Evolutionary conservation across 2,888 invertebrate species (phyloP).

Genomic region (Prosopocoilus inquinatus): DNA sequence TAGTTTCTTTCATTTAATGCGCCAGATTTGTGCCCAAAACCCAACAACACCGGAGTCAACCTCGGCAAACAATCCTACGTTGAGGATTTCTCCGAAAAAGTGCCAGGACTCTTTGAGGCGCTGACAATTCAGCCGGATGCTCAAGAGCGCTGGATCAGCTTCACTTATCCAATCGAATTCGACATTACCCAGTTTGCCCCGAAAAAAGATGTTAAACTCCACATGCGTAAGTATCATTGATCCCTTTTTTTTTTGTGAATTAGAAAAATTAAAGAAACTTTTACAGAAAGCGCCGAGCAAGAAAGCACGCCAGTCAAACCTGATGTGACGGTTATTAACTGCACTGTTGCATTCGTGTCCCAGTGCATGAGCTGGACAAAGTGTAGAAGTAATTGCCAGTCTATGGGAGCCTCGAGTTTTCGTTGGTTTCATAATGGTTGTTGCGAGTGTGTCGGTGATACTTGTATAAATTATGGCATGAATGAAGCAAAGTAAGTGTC

Average conservation of each 20-base stretch:
- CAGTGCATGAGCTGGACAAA: constrained; percentile 87
- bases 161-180: constrained; percentile 76
- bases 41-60: constrained; percentile 69
- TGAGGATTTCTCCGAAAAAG: constrained; percentile 78
- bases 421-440: constrained; percentile 96
- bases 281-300: constrained; percentile 54
- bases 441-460: constrained; percentile 88
- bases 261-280: not conserved
- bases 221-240: constrained; percentile 60
- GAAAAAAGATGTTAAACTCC: constrained; percentile 66
- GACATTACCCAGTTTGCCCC: constrained; percentile 63
- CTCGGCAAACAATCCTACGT: constrained; percentile 80
- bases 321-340: constrained; percentile 58
- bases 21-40: constrained; percentile 86
- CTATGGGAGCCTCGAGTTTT: constrained; percentile 80
- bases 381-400: constrained; percentile 77
- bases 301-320: too few species aligned
- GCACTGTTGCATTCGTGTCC: constrained; percentile 88
- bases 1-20: constrained; percentile 21
- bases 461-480: constrained; percentile 86
- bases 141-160: constrained; percentile 78
- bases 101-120: constrained; percentile 80
- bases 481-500: constrained; percentile 71
- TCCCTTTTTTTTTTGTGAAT: not conserved
- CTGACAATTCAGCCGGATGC: constrained; percentile 77